phyloP scores from a whole-genome alignment of 1,140 invertebrate genomes.

The Yoshiicerus persimilis region DNA sequence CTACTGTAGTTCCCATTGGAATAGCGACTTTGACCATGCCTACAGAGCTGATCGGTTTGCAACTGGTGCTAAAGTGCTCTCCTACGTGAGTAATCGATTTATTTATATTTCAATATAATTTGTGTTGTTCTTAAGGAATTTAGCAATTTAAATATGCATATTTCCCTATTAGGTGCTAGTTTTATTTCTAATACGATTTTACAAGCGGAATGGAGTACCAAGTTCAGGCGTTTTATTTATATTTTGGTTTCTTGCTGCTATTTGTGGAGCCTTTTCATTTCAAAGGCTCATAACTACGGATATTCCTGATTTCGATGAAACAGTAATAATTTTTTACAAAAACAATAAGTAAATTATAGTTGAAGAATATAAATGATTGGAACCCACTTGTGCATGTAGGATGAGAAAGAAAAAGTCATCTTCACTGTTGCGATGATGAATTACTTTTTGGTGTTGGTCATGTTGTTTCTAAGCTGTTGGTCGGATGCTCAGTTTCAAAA shows the following conservation, averaged over 20 bases:
- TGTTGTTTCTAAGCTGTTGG: constrained; percentile 6
- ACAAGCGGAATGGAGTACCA: constrained; percentile 73
- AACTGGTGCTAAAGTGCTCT: neutral
- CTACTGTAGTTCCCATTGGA: neutral
- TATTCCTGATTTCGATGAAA: constrained; percentile 48
- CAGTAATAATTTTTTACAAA: too few relatives aligned
- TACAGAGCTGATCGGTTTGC: neutral
- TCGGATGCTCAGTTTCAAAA: neutral
- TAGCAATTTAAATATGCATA: neutral
- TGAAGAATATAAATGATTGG: too few relatives aligned
- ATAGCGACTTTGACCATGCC: neutral
- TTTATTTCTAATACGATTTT: neutral
- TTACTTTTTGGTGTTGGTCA: neutral
- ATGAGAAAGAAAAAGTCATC: neutral
- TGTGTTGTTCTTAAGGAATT: too few relatives aligned
- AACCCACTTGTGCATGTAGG: too few relatives aligned
- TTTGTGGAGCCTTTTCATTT: constrained; percentile 73
- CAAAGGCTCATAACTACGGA: constrained; percentile 61
- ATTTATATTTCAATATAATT: too few relatives aligned
- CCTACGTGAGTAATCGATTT: neutral
- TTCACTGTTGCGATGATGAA: neutral
- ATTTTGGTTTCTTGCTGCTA: constrained; percentile 77
- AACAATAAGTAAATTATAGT: too few relatives aligned
- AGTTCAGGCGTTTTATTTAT: constrained; percentile 86
- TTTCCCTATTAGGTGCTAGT: neutral